phyloP scores from a whole-genome alignment of 1,140 invertebrate species.

The Drosophila melanogaster region Release_6_plus_ISO1_MT NC_004354.4:12798001-12798500 shows the following conservation, averaged over 20 bases:
- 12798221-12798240: neutral
- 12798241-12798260: conserved; percentile 4
- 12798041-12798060: no score
- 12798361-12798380: no score
- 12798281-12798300: conserved; percentile 6
- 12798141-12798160: neutral
- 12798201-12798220: neutral
- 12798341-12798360: conserved; percentile 1
- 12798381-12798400: no score
- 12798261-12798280: neutral
- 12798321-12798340: conserved; percentile 42
- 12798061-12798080: no score
- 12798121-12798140: conserved; percentile 5
- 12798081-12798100: no score
- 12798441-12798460: conserved; percentile 79
- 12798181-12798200: conserved; percentile 9
- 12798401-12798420: neutral
- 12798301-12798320: conserved; percentile 22
- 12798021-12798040: no score
- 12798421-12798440: conserved; percentile 49
- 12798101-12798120: neutral
- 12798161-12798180: conserved; percentile 5
- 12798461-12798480: conserved; percentile 65
- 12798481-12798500: conserved; percentile 35
- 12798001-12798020: no score